Conservation (phyloP, 1,140 invertebrate genomes). For the Maconellicoccus hirsutus region DNA sequence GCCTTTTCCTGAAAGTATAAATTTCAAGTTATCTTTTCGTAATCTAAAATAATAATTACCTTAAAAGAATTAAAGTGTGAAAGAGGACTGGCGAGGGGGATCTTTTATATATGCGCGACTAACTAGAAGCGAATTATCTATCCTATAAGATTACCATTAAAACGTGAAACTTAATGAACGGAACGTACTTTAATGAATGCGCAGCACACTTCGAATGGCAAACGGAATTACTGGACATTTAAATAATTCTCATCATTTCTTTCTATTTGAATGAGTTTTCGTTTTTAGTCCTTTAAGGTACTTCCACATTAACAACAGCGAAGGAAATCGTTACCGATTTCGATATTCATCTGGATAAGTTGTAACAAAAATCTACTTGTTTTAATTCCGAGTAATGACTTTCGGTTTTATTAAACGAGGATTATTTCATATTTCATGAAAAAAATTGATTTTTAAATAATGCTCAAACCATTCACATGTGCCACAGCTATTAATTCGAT, state of each 20-base stretch:
- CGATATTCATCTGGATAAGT: too few relatives aligned
- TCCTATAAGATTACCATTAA: slow-evolving; percentile 21
- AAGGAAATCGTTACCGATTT: too few relatives aligned
- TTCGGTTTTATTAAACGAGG: too few relatives aligned
- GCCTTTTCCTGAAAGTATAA: slow-evolving; percentile 19
- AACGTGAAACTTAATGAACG: slow-evolving; percentile 21
- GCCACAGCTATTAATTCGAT: too few relatives aligned
- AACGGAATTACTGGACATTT: slow-evolving; percentile 20
- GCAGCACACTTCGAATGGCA: slow-evolving; percentile 20
- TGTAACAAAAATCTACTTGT: too few relatives aligned
- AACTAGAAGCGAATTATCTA: slow-evolving; percentile 20
- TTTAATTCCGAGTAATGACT: too few relatives aligned
- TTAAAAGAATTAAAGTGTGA: slow-evolving; percentile 11
- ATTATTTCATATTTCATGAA: too few relatives aligned
- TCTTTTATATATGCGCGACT: slow-evolving; percentile 1
- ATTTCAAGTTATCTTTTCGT: slow-evolving; percentile 13
- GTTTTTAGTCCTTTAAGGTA: neutral
- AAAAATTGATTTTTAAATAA: too few relatives aligned
- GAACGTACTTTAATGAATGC: slow-evolving; percentile 17
- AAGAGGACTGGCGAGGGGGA: neutral
- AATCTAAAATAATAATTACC: slow-evolving; percentile 21
- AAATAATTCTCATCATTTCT: slow-evolving; percentile 21
- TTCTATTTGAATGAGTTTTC: slow-evolving; percentile 18
- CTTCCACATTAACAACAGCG: neutral
- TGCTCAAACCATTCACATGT: too few relatives aligned